Percentiles rank a stretch among this genome's conserved stretches.
Conservation (phyloP, 1,140 invertebrate species). For the Bombus fervidus region DNA sequence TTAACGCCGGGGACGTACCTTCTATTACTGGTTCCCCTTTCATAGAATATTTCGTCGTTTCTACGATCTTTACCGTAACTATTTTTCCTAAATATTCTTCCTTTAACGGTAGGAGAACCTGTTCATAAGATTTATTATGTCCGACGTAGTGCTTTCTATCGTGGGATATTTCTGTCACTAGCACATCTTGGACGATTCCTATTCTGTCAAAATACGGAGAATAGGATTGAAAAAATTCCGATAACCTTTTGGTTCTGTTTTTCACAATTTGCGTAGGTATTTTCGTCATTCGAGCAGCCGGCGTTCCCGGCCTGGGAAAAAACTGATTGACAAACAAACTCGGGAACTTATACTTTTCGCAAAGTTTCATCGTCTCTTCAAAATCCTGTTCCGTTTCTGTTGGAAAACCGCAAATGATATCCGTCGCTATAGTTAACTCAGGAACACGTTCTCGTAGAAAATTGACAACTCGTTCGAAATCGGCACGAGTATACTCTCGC, state of each 20-base stretch:
- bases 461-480: slow-evolving; percentile 96
- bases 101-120: slow-evolving; percentile 92
- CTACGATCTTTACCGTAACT: slow-evolving; percentile 89
- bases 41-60: slow-evolving; percentile 94
- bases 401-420: slow-evolving; percentile 99
- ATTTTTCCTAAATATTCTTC: slow-evolving; percentile 91
- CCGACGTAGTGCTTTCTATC: slow-evolving; percentile 95
- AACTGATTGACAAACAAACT: slow-evolving; percentile 99
- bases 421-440: slow-evolving; percentile 96
- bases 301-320: slow-evolving; percentile 97
- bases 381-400: slow-evolving; percentile 97
- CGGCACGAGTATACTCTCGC: slow-evolving; percentile 93
- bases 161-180: slow-evolving; percentile 96
- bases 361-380: slow-evolving; percentile 92
- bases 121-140: slow-evolving; percentile 98
- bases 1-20: slow-evolving; percentile 56
- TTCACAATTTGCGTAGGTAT: slow-evolving; percentile 94
- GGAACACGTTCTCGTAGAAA: slow-evolving; percentile 91
- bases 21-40: slow-evolving; percentile 86
- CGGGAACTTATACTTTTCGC: slow-evolving; percentile 94
- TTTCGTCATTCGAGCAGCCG: slow-evolving; percentile 93
- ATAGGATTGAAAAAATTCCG: slow-evolving; percentile 96
- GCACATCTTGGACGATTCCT: slow-evolving; percentile 89
- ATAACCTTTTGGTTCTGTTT: slow-evolving; percentile 92
- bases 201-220: slow-evolving; percentile 91